A percentile compares a stretch with the other conserved stretches of the same genome.
phyloP scores from a whole-genome alignment of 2,113 vertebrate species.

The Spea multiplicata region DNA sequence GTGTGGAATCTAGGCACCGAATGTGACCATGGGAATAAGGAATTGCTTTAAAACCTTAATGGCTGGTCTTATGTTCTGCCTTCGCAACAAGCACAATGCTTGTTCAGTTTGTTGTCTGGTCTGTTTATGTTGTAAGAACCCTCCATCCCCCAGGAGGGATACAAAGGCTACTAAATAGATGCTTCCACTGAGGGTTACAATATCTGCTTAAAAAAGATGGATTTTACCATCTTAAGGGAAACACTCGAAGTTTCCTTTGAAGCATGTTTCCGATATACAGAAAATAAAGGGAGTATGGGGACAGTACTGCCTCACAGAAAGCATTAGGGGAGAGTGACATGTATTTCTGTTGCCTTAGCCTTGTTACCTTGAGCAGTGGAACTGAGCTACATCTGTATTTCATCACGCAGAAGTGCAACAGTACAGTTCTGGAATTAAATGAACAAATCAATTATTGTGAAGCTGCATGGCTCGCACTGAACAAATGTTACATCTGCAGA shows the following conservation, averaged over 20 bases:
- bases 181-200: slow-evolving; percentile 28
- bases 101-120: slow-evolving; percentile 34
- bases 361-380: no score
- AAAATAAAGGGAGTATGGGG: not conserved
- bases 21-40: slow-evolving; percentile 37
- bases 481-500: no score
- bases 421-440: no score
- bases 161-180: slow-evolving; percentile 36
- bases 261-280: not conserved
- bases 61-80: slow-evolving; percentile 36
- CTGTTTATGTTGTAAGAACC: slow-evolving; percentile 28
- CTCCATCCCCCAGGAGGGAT: slow-evolving; percentile 25
- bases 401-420: no score
- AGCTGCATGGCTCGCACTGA: no score
- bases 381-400: no score
- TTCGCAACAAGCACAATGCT: slow-evolving; percentile 16
- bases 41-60: slow-evolving; percentile 39
- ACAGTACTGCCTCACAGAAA: not conserved
- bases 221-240: not conserved
- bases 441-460: no score
- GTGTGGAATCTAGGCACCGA: slow-evolving; percentile 32
- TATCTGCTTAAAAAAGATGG: slow-evolving; percentile 2
- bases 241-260: not conserved
- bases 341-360: no score
- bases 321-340: not conserved